Conservation (phyloP, 2,113 vertebrate genomes). For the Lates calcarifer region DNA sequence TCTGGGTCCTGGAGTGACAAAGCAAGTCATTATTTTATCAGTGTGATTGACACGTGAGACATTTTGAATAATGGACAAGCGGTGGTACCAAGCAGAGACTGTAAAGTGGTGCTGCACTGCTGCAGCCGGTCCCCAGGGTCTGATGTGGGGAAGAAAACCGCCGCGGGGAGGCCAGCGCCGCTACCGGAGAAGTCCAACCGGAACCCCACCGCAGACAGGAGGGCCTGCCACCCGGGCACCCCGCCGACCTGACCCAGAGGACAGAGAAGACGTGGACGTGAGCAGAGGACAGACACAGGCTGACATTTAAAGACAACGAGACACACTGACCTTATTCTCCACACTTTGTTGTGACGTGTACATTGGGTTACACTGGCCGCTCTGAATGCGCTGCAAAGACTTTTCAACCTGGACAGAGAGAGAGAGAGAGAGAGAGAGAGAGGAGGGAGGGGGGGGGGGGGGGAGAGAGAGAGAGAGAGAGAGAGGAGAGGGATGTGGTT, state of each 20-base stretch:
- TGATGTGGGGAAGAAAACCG: slow-evolving; percentile 94
- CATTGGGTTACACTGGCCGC: slow-evolving; percentile 95
- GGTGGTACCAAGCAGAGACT: slow-evolving; percentile 92
- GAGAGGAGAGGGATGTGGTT: too few relatives aligned
- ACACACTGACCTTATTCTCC: slow-evolving; percentile 92
- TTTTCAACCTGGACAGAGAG: slow-evolving; percentile 90
- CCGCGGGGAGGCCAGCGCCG: slow-evolving; percentile 89
- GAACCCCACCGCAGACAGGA: slow-evolving; percentile 94
- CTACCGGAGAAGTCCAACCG: slow-evolving; percentile 90
- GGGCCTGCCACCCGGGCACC: slow-evolving; percentile 94
- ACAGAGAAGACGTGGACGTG: slow-evolving; percentile 2
- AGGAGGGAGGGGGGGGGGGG: too few relatives aligned
- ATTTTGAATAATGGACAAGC: slow-evolving; percentile 5
- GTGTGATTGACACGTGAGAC: slow-evolving; percentile 10
- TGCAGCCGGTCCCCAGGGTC: slow-evolving; percentile 94
- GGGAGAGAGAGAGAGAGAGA: not conserved
- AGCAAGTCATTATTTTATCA: not conserved
- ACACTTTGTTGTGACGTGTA: slow-evolving; percentile 97
- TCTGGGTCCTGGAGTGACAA: not conserved
- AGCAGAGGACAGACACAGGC: not conserved
- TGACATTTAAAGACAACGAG: slow-evolving; percentile 14
- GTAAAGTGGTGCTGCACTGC: slow-evolving; percentile 94
- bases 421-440: not conserved
- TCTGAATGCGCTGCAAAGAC: slow-evolving; percentile 96
- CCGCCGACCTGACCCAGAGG: slow-evolving; percentile 80